These are phyloP conservation scores for Ectemnius cavifrons DNA, from an alignment of 2,888 invertebrate species.

Conservation along the genomic window DNA sequence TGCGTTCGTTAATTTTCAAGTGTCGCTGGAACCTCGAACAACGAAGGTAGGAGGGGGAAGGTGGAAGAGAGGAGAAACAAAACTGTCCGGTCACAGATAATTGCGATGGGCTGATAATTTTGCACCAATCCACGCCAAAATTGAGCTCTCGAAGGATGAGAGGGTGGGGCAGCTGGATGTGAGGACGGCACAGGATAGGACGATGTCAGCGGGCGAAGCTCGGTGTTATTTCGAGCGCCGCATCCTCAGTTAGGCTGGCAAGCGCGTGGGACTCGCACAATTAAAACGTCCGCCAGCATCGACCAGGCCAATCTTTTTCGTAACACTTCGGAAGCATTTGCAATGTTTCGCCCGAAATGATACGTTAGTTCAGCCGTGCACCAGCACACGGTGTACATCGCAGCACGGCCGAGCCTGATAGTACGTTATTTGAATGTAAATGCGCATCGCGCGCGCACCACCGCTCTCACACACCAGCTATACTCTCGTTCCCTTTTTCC, in stretches of 20 bases:
- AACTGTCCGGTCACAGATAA: constrained; percentile 1
- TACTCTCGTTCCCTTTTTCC: not conserved
- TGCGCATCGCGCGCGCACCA: not conserved
- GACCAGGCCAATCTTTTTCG: not conserved
- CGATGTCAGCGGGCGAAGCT: not conserved
- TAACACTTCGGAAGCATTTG: not conserved
- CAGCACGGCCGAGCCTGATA: too few relatives aligned
- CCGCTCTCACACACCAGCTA: not conserved
- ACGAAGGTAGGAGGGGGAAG: too few relatives aligned
- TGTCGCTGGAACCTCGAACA: not conserved
- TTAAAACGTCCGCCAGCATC: not conserved
- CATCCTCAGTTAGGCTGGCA: not conserved
- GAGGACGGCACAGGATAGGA: not conserved
- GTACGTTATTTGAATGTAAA: constrained; percentile 7
- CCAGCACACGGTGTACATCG: not conserved
- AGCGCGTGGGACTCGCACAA: not conserved
- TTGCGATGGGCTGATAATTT: not conserved
- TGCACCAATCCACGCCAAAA: not conserved
- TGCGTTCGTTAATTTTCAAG: not conserved
- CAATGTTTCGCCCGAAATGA: not conserved
- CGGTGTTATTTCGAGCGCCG: not conserved
- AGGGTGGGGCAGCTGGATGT: too few relatives aligned
- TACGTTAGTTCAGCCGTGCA: not conserved
- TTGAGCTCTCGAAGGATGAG: not conserved
- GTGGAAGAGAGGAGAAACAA: not conserved